Conservation (phyloP, 2,797 vertebrate genomes). For the Myotis daubentonii region DNA sequence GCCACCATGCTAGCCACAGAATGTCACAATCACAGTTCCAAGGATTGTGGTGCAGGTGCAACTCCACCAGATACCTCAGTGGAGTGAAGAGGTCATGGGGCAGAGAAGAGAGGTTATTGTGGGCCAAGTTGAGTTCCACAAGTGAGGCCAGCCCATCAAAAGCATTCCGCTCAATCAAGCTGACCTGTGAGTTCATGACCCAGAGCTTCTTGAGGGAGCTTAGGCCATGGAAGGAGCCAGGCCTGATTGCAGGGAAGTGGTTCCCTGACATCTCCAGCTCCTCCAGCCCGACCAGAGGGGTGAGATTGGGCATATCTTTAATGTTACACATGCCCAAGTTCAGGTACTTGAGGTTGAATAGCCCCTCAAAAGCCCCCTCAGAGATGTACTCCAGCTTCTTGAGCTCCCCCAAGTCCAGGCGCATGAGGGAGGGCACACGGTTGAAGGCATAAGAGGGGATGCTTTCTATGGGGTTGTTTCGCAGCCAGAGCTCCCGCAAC, state of each 20-base stretch:
- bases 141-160: slow-evolving; percentile 96
- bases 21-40: slow-evolving; percentile 98
- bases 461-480: slow-evolving; percentile 99
- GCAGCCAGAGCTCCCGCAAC: slow-evolving; percentile 96
- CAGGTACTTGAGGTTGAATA: slow-evolving; percentile 98
- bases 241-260: slow-evolving; percentile 94
- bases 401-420: slow-evolving; percentile 96
- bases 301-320: slow-evolving; percentile 95
- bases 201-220: slow-evolving; percentile 96
- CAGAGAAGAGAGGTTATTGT: slow-evolving; percentile 97
- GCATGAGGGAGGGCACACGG: slow-evolving; percentile 97
- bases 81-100: slow-evolving; percentile 98
- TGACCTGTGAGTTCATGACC: slow-evolving; percentile 99
- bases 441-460: slow-evolving; percentile 99
- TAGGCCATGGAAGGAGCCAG: slow-evolving; percentile 94
- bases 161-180: slow-evolving; percentile 94
- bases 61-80: slow-evolving; percentile 95
- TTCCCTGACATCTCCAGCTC: slow-evolving; percentile 99
- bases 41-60: slow-evolving; percentile 98
- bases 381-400: slow-evolving; percentile 98
- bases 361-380: slow-evolving; percentile 96
- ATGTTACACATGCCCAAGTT: slow-evolving; percentile 99
- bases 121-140: slow-evolving; percentile 98
- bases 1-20: slow-evolving; percentile 97
- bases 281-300: slow-evolving; percentile 94